Conservation (phyloP, 2,113 vertebrate species). For the Pygoscelis adeliae region DNA sequence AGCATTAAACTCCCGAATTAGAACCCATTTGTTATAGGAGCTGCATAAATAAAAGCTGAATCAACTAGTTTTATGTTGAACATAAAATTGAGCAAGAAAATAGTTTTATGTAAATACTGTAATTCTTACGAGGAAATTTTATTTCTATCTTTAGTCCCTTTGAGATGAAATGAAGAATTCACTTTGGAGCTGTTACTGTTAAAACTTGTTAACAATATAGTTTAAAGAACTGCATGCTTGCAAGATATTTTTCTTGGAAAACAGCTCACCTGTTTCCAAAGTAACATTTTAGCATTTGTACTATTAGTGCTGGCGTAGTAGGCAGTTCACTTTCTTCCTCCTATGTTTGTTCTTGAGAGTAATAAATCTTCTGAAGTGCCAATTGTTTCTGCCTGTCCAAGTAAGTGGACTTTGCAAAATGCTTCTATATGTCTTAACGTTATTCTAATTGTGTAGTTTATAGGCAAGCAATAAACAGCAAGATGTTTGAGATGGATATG, state of each 20-base stretch:
- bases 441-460: conserved; percentile 82
- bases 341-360: not conserved
- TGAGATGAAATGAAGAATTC: not conserved
- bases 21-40: not conserved
- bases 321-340: not conserved
- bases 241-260: not conserved
- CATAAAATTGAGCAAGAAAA: not conserved
- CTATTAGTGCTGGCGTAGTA: not conserved
- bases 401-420: conserved; percentile 30
- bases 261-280: not conserved
- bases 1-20: not conserved
- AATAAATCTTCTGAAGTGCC: not conserved
- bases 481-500: conserved; percentile 91
- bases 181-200: not conserved
- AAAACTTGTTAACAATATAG: not conserved
- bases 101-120: not conserved
- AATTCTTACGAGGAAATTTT: not conserved
- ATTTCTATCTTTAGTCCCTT: not conserved
- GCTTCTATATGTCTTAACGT: conserved; percentile 45
- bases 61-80: not conserved
- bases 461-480: conserved; percentile 90
- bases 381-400: not conserved
- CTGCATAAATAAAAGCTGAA: not conserved
- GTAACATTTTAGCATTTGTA: not conserved
- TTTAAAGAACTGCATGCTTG: not conserved